Conservation (phyloP, 2,113 vertebrate genomes). For the Crypturellus undulatus region DNA sequence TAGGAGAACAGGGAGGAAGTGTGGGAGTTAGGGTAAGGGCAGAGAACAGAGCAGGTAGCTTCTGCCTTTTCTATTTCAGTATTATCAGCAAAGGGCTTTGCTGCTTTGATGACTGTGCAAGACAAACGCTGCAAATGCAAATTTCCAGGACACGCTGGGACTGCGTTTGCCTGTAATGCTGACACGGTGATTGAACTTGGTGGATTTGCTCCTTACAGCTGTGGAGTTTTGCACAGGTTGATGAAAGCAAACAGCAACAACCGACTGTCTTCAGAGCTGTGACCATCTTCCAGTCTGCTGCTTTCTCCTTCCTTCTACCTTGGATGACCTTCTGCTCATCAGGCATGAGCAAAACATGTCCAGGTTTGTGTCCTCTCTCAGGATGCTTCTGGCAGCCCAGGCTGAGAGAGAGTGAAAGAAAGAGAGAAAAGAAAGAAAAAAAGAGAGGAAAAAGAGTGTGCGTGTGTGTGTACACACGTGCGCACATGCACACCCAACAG, state of each 20-base stretch:
- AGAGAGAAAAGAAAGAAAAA: too few relatives aligned
- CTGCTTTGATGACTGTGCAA: neutral
- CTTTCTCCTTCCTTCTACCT: neutral
- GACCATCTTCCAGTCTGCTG: neutral
- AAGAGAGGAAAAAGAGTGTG: too few relatives aligned
- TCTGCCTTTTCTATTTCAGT: neutral
- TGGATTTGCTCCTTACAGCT: neutral
- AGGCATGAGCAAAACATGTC: neutral
- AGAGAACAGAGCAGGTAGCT: neutral
- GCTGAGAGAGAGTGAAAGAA: too few relatives aligned
- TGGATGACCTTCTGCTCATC: neutral
- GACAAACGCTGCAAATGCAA: neutral
- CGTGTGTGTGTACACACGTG: neutral
- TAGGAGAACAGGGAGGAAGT: neutral
- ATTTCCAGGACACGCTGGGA: neutral
- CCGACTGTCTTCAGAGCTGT: fast-evolving
- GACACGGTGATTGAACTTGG: fast-evolving
- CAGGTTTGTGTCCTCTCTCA: neutral
- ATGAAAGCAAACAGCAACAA: neutral
- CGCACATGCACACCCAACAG: neutral
- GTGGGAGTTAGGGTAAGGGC: neutral
- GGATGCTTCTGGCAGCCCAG: too few relatives aligned
- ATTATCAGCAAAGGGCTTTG: neutral
- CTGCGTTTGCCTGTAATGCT: neutral
- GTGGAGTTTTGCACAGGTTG: fast-evolving